Conservation (phyloP, 2,113 vertebrate species). For the Nothoprocta pentlandii region DNA sequence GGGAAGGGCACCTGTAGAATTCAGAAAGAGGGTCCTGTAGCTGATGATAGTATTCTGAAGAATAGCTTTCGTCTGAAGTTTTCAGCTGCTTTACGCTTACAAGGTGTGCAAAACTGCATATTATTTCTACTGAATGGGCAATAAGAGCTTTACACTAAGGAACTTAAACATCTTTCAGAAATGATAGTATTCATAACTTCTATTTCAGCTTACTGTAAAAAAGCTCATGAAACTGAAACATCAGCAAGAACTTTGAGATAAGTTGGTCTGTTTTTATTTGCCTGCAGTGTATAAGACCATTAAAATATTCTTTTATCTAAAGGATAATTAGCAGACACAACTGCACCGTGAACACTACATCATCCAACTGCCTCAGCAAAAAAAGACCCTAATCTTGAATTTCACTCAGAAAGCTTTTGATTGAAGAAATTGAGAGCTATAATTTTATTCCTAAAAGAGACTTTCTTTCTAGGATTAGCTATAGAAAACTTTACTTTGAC, state of each 20-base stretch:
- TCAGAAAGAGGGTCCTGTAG: neutral
- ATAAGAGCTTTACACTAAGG: constrained; percentile 34
- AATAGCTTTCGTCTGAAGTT: neutral
- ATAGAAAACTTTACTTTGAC: constrained; percentile 39
- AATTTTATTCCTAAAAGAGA: constrained; percentile 46
- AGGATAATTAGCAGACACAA: constrained; percentile 50
- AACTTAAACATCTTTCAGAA: constrained; percentile 31
- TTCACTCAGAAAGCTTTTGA: constrained; percentile 60
- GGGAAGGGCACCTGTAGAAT: constrained; percentile 24
- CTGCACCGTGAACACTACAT: constrained; percentile 12
- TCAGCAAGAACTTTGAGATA: constrained; percentile 53
- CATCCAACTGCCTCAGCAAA: constrained; percentile 21
- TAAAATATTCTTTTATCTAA: constrained; percentile 61
- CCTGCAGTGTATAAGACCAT: neutral
- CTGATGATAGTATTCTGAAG: constrained; percentile 42
- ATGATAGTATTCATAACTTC: constrained; percentile 24
- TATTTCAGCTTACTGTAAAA: constrained; percentile 31
- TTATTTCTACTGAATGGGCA: constrained; percentile 59
- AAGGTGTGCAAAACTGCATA: constrained; percentile 30
- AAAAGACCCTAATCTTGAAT: constrained; percentile 36
- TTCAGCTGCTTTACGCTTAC: constrained; percentile 21
- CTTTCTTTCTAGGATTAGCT: constrained; percentile 36
- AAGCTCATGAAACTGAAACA: constrained; percentile 31
- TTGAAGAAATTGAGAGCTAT: constrained; percentile 33
- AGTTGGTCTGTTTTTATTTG: constrained; percentile 53